Evolutionary conservation across 2,888 invertebrate genomes (phyloP).

Genomic region (Drosophila pseudotakahashii): DNA sequence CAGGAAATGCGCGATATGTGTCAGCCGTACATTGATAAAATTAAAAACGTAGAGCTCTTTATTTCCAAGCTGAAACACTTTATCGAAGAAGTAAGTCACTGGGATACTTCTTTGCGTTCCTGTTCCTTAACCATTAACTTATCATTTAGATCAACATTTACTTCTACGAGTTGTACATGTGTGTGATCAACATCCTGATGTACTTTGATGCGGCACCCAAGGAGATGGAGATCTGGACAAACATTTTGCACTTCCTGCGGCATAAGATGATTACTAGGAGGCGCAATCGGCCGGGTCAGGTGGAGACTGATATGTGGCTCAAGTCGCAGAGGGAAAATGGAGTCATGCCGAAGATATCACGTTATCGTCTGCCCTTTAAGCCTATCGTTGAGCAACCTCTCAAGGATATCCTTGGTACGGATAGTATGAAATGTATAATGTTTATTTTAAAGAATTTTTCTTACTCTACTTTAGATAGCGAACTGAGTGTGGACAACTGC

Average conservation of each 20-base stretch:
- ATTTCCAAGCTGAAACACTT: conserved; percentile 78
- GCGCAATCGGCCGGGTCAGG: conserved; percentile 79
- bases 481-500: conserved; percentile 83
- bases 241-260: conserved; percentile 82
- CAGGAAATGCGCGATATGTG: conserved; percentile 79
- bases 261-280: conserved; percentile 83
- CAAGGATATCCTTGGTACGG: conserved; percentile 78
- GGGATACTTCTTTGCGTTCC: not conserved
- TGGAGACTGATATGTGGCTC: conserved; percentile 83
- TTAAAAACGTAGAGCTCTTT: conserved; percentile 81
- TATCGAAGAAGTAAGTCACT: conserved; percentile 72
- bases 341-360: conserved; percentile 83
- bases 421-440: not conserved
- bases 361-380: conserved; percentile 84
- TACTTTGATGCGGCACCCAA: conserved; percentile 79
- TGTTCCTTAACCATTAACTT: not conserved
- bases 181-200: conserved; percentile 82
- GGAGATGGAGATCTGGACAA: conserved; percentile 82
- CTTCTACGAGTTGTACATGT: conserved; percentile 84
- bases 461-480: conserved; percentile 68
- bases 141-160: conserved; percentile 82
- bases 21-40: conserved; percentile 83
- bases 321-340: conserved; percentile 81
- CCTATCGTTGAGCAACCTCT: conserved; percentile 82
- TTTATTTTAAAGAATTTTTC: not conserved